Base-by-base conservation (phyloP, 64 coral and sea anemone genomes). In the Cladopsammia gracilis region DNA sequence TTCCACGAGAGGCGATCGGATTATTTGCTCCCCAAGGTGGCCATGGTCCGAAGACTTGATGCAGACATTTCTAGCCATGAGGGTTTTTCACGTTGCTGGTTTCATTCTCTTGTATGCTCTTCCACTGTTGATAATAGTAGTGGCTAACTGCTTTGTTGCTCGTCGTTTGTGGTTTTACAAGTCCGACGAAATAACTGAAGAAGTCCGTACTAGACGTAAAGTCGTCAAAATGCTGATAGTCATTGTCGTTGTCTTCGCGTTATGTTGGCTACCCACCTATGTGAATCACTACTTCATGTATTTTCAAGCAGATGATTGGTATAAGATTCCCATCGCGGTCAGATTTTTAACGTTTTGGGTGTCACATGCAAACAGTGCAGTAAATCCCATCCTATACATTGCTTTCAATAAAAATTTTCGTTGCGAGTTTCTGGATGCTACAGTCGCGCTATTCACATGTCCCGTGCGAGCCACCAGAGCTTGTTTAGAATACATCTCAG, bases 231-330 rank as follows among this genome's bases (percentile, higher is more conserved):
- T 94, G 92, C 12, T 94, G 19, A 34, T 85, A 16, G 60, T 84
- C 50, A 83, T 94, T n/a, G 59, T 94, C 5, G 25, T 89, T 24
- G 64, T 83, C 4, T 94, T 94, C 24, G 92, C 92, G 13, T 8
- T 94, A 44, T 89, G 92, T 44, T 94, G 92, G 92, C 54, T 81
- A 20, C 92, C 92, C 10, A 64, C 57, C 15, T 86, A 94, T 45
- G 6, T 75, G n/a, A 74, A 72, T 58, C 92, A 94, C 58, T 94
- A 94, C 16, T 75, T 75, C 5, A 84, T 89, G 47, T 94, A 9
- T 23, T 84, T 84, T 45, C 3, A 84, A 13, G 45, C 3, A 4
- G 42, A 15, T 60, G 6, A 61, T 22, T 60, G 0, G 4, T 0
- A 65, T 7, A 22, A 49, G 22, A 68, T 84, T 10, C 60, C 80